A percentile compares a stretch with the other conserved stretches of the same genome.
Evolutionary conservation across 2,113 vertebrate species (phyloP).

Genomic region (Colaptes auratus): DNA sequence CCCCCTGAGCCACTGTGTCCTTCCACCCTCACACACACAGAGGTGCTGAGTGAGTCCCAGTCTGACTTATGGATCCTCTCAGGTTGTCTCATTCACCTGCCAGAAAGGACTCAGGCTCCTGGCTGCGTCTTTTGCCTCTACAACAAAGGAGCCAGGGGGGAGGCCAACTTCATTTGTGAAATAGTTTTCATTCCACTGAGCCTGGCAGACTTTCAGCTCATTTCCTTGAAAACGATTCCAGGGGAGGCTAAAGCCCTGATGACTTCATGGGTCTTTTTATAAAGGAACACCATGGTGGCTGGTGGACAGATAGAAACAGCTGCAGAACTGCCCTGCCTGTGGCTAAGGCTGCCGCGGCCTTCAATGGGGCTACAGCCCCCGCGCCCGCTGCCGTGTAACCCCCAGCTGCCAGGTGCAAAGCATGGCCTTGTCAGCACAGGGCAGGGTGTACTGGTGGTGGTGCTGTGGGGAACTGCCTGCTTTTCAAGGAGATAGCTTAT

Average conservation of each 20-base stretch:
- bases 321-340: slow-evolving; percentile 66
- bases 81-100: not conserved
- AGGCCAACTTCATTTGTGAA: not conserved
- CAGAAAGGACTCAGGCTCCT: not conserved
- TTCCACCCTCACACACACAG: not conserved
- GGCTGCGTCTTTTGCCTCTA: not conserved
- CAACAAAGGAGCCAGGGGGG: not conserved
- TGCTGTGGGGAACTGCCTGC: not conserved
- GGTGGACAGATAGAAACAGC: slow-evolving; percentile 83
- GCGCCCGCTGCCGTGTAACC: not conserved
- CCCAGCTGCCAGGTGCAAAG: not conserved
- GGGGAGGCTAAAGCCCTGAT: not conserved
- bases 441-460: not conserved
- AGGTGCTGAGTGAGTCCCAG: too few relatives aligned
- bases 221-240: slow-evolving; percentile 43
- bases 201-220: slow-evolving; percentile 13
- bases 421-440: not conserved
- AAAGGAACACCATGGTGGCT: slow-evolving; percentile 17
- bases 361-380: not conserved
- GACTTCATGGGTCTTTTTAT: slow-evolving; percentile 74
- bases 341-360: slow-evolving; percentile 39
- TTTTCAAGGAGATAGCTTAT: not conserved
- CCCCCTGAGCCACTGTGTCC: not conserved
- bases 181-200: not conserved
- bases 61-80: rapidly evolving